Evolutionary conservation across 2,888 invertebrate genomes (phyloP).

Genomic region (Tenthredo notha): DNA sequence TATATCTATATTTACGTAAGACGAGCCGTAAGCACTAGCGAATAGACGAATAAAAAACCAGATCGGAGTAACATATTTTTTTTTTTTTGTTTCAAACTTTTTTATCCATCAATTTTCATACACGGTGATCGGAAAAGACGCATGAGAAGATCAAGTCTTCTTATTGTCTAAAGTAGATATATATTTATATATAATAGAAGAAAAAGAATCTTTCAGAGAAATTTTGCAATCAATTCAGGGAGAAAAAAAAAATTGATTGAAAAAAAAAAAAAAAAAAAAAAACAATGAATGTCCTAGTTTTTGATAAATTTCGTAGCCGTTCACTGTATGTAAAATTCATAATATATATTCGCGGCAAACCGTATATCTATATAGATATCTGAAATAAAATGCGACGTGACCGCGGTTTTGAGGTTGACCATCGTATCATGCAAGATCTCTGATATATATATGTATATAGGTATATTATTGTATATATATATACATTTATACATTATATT

Average conservation of each 20-base stretch:
- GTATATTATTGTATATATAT: too few relatives aligned
- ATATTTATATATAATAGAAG: neutral
- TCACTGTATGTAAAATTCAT: neutral
- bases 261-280: neutral
- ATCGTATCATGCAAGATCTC: neutral
- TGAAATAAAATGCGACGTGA: neutral
- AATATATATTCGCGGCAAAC: neutral
- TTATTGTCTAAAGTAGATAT: neutral
- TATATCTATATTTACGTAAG: slow-evolving; percentile 22
- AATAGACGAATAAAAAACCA: neutral
- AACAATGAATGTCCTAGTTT: neutral
- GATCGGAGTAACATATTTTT: slow-evolving; percentile 18
- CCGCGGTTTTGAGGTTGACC: slow-evolving; percentile 39
- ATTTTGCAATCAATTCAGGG: neutral
- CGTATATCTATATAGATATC: neutral
- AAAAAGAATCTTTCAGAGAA: neutral
- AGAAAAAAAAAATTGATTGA: neutral
- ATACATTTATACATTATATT: neutral
- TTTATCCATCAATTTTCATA: neutral
- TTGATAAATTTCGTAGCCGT: neutral
- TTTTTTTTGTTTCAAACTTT: neutral
- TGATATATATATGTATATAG: neutral
- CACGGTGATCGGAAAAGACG: neutral
- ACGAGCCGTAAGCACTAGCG: neutral
- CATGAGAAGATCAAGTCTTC: neutral